A percentile compares a stretch with the other conserved stretches of the same genome.
Evolutionary conservation across 2,797 vertebrate genomes (phyloP).

Genomic region (Silurus lanzhouensis): DNA sequence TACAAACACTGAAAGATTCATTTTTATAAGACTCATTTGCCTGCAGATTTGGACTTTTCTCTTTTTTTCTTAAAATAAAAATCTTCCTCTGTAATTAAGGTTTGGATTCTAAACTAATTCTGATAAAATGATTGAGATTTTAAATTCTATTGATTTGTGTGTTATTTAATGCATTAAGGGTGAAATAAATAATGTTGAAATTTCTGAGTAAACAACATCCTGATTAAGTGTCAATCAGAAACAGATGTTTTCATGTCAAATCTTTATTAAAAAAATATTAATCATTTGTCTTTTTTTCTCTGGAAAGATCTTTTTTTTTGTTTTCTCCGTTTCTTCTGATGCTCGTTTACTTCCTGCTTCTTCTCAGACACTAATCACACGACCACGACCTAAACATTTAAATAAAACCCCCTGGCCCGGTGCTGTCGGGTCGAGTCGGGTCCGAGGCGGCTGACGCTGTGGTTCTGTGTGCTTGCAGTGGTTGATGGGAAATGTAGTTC

Average conservation of each 20-base stretch:
- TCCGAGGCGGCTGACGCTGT: conserved; percentile 56
- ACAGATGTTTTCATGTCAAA: not conserved
- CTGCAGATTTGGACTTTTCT: too few relatives aligned
- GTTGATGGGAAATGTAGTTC: conserved; percentile 80
- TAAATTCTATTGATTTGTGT: too few relatives aligned
- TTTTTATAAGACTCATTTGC: too few relatives aligned
- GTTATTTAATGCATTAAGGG: not conserved
- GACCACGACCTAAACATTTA: not conserved
- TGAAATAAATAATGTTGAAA: not conserved
- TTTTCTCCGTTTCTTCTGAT: not conserved
- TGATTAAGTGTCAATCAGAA: not conserved
- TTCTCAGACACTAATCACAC: not conserved
- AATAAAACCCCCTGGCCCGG: not conserved
- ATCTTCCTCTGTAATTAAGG: not conserved
- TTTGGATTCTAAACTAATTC: not conserved
- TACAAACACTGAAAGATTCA: too few relatives aligned
- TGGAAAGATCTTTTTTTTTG: too few relatives aligned
- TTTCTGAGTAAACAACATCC: not conserved
- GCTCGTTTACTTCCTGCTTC: not conserved
- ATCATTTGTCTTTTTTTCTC: too few relatives aligned
- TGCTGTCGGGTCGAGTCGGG: too few relatives aligned
- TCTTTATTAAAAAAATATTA: not conserved
- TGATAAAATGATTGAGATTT: not conserved
- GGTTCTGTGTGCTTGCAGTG: conserved; percentile 71
- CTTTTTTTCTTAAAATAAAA: too few relatives aligned